Evolutionary conservation across 2,888 invertebrate species (phyloP).

Genomic region (Malacosoma neustria): DNA sequence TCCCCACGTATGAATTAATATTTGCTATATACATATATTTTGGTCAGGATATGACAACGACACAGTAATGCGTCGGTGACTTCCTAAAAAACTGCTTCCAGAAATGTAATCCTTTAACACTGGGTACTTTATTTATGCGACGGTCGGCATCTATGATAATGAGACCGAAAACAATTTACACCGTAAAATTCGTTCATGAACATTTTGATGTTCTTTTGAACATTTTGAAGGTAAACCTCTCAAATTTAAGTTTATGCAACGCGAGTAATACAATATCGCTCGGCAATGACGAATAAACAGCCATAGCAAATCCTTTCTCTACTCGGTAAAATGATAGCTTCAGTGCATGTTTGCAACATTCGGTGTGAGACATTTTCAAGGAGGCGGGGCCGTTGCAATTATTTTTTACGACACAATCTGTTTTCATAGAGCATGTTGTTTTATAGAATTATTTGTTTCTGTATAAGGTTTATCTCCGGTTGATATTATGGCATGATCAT

Average conservation of each 20-base stretch:
- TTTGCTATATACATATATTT: too few relatives aligned
- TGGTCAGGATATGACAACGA: too few relatives aligned
- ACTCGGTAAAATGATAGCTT: conserved; percentile 28
- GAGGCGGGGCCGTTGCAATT: conserved; percentile 4
- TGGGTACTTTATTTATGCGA: too few relatives aligned
- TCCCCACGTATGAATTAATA: too few relatives aligned
- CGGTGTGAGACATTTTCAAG: conserved; percentile 19
- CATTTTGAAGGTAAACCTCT: conserved; percentile 26
- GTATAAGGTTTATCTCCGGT: too few relatives aligned
- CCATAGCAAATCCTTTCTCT: conserved; percentile 29
- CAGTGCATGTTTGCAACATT: conserved; percentile 24
- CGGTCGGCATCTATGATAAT: too few relatives aligned
- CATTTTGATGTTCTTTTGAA: background rate
- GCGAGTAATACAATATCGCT: conserved; percentile 35
- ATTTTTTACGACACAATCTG: background rate
- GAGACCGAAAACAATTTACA: too few relatives aligned
- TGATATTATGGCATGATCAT: too few relatives aligned
- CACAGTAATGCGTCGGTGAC: too few relatives aligned
- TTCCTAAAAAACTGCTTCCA: too few relatives aligned
- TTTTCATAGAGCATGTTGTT: background rate
- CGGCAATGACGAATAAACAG: conserved; percentile 22
- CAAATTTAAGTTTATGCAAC: conserved; percentile 33
- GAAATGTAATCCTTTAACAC: too few relatives aligned
- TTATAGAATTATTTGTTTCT: background rate
- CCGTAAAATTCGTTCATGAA: background rate